A percentile compares a stretch with the other conserved stretches of the same genome.
These are phyloP conservation scores for Coracias cyanogaster DNA, from an alignment of 2,797 vertebrate species.

Conservation along the genomic window DNA sequence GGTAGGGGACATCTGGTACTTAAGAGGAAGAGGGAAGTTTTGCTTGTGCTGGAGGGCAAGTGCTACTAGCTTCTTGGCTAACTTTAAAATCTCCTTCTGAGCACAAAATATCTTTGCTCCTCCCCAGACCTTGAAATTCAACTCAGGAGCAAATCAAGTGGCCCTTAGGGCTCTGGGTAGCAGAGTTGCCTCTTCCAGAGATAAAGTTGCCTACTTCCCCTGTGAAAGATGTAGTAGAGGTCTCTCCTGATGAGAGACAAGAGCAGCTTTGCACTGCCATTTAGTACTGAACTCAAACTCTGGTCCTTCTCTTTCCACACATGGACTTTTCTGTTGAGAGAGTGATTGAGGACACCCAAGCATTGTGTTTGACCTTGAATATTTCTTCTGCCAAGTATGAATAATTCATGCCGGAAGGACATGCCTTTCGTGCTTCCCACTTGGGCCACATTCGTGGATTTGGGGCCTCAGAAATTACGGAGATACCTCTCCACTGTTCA, in stretches of 20 bases:
- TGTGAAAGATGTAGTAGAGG: accelerated
- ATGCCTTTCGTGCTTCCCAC: neutral
- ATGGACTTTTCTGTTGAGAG: neutral
- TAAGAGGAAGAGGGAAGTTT: neutral
- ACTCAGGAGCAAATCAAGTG: neutral
- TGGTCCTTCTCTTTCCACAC: neutral
- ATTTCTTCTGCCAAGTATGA: neutral
- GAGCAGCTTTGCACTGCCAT: neutral
- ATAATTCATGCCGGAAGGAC: neutral
- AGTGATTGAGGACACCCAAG: neutral
- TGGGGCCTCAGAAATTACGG: neutral
- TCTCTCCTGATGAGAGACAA: neutral
- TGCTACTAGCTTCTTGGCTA: neutral
- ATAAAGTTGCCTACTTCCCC: neutral
- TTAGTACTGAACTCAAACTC: neutral
- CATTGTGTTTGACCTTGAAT: neutral
- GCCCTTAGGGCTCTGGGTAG: neutral
- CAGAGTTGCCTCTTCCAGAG: neutral
- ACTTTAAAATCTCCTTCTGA: neutral
- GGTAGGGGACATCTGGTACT: neutral
- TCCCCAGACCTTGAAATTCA: neutral
- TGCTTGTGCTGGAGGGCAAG: neutral
- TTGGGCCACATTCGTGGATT: neutral
- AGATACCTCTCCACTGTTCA: neutral
- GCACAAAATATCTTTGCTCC: neutral